Percentiles rank a stretch among this genome's conserved stretches.
These are phyloP conservation scores for Lepisosteus oculatus DNA, from an alignment of 2,113 vertebrate genomes.

Conservation along the genomic window DNA sequence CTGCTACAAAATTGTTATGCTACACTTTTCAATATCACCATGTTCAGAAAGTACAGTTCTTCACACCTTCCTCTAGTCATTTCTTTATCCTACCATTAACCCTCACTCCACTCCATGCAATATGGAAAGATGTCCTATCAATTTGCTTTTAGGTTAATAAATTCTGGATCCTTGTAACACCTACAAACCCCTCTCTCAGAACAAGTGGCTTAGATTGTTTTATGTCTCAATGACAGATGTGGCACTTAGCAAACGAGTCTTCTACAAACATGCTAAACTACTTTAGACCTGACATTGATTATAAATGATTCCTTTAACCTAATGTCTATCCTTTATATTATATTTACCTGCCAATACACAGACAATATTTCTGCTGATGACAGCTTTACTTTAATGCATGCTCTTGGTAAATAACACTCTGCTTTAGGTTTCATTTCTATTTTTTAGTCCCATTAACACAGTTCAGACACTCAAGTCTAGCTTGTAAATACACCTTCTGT, in stretches of 20 bases:
- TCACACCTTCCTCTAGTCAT: too few species aligned
- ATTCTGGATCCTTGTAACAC: background rate
- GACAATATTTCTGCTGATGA: slow-evolving; percentile 18
- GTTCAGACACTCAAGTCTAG: too few species aligned
- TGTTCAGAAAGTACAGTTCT: too few species aligned
- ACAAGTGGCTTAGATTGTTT: slow-evolving; percentile 20
- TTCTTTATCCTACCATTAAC: too few species aligned
- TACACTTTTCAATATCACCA: too few species aligned
- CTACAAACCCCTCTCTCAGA: slow-evolving; percentile 13
- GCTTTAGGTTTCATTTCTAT: background rate
- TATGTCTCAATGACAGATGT: slow-evolving; percentile 28
- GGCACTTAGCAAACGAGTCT: slow-evolving; percentile 20
- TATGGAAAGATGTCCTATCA: too few species aligned
- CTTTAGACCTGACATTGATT: slow-evolving; percentile 14
- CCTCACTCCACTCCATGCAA: too few species aligned
- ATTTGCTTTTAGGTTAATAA: background rate
- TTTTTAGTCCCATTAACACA: background rate
- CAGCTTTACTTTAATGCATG: slow-evolving; percentile 10
- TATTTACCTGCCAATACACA: slow-evolving; percentile 22
- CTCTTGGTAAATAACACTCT: slow-evolving; percentile 12
- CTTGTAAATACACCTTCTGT: too few species aligned
- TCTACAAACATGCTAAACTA: slow-evolving; percentile 16
- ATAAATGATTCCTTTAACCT: slow-evolving; percentile 22
- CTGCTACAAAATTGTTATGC: too few species aligned
- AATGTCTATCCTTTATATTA: slow-evolving; percentile 25